These are phyloP conservation scores for Erpetoichthys calabaricus DNA, from an alignment of 2,797 vertebrate species.

Conservation along the genomic window DNA sequence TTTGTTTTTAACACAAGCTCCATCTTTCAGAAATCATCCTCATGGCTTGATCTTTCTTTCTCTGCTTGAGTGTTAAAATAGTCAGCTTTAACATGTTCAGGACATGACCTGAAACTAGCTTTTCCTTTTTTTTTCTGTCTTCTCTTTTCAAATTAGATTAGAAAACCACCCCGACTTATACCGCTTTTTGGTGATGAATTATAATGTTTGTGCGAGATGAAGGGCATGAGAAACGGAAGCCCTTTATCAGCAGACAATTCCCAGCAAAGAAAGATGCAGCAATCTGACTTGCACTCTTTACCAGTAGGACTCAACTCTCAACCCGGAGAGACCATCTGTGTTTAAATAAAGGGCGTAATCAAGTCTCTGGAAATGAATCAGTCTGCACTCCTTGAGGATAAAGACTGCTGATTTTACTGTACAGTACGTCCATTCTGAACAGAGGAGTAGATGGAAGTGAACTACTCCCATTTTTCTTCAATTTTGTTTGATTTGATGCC, in stretches of 20 bases:
- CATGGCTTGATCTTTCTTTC: too few relatives aligned
- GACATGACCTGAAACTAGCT: neutral
- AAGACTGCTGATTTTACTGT: conserved; percentile 27
- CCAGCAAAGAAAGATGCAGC: conserved; percentile 35
- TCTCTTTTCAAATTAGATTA: neutral
- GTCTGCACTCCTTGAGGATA: conserved; percentile 12
- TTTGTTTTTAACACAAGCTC: too few relatives aligned
- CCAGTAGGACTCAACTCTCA: conserved; percentile 40
- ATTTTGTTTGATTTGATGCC: too few relatives aligned
- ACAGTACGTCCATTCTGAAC: conserved; percentile 10
- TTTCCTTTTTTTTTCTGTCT: too few relatives aligned
- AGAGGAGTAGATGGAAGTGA: conserved; percentile 25
- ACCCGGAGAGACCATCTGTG: conserved; percentile 42
- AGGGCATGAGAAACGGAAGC: conserved; percentile 28
- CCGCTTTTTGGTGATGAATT: neutral
- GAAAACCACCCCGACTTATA: neutral
- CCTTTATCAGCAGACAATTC: conserved; percentile 34
- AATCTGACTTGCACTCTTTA: conserved; percentile 29
- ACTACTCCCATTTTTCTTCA: too few relatives aligned
- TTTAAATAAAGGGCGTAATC: conserved; percentile 37
- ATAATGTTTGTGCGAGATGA: conserved; percentile 21
- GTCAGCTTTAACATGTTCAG: too few relatives aligned
- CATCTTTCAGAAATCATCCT: too few relatives aligned
- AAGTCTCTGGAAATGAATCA: conserved; percentile 23
- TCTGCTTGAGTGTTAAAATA: too few relatives aligned